Conservation (phyloP, 1,140 invertebrate species). For the Fopius arisanus region DNA sequence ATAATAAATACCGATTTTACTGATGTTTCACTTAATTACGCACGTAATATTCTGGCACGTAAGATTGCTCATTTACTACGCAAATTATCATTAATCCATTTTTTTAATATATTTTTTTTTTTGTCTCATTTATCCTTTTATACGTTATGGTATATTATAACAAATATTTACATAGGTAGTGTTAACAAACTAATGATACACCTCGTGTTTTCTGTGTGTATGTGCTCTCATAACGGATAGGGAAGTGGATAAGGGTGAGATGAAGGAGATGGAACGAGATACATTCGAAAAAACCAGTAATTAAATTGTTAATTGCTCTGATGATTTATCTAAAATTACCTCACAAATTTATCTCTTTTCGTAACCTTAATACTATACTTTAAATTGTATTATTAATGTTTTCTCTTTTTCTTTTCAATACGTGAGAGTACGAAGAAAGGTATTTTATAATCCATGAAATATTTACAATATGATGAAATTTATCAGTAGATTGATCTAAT, state of each 20-base stretch:
- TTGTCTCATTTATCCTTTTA: slow-evolving; percentile 14
- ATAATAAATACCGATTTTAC: slow-evolving; percentile 61
- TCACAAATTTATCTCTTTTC: not conserved
- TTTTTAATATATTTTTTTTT: not conserved
- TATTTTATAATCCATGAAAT: not conserved
- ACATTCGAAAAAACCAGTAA: slow-evolving; percentile 2
- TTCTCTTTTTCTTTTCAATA: not conserved
- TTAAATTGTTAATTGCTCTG: slow-evolving; percentile 1
- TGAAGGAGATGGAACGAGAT: not conserved
- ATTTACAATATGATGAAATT: slow-evolving; percentile 14
- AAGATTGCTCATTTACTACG: slow-evolving; percentile 33
- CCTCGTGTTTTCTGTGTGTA: not conserved
- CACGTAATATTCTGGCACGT: slow-evolving; percentile 24
- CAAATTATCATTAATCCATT: slow-evolving; percentile 16
- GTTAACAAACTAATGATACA: slow-evolving; percentile 64
- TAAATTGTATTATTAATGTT: slow-evolving; percentile 4
- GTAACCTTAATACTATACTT: slow-evolving; percentile 4
- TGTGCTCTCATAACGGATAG: not conserved
- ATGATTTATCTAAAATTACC: slow-evolving; percentile 6
- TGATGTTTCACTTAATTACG: slow-evolving; percentile 24
- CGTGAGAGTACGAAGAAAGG: slow-evolving; percentile 4
- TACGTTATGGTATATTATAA: slow-evolving; percentile 48
- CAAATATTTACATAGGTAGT: slow-evolving; percentile 62
- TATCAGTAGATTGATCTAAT: not conserved
- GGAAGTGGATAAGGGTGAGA: not conserved